Evolutionary conservation across 2,888 invertebrate genomes (phyloP), one percentile per base, ranked within the genome.

Genomic region (Gymnosoma rotundatum): DNA sequence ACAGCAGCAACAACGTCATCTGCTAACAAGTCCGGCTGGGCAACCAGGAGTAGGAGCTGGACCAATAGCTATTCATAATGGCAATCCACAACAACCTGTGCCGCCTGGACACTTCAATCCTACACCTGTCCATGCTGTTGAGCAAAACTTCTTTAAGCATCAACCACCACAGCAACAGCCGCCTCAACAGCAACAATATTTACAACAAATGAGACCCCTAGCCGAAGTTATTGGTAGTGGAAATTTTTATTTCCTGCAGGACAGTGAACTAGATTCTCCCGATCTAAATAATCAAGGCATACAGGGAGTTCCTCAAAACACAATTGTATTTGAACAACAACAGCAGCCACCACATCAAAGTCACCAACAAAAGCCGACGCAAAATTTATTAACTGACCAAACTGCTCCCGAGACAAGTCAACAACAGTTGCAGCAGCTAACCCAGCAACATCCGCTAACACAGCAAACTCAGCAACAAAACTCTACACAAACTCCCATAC

Each of bases 241-340:
- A 79, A 96, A 95, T 90, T 96, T 96, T 92, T 96, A 94, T 91
- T 96, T 96, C 91, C 94, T 98, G 76, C 97, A 98, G 93, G 98
- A 98, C 89, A 98, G 98, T 25, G 98, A 98, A 92, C 93, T 97
- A 86, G 97, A 97, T 91, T 95, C 95, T 69, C 95, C 96, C 0
- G 95, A 95, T 38, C 75, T 89, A 7, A 84, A 81, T 70, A 84
- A 93, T 25, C 93, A 94, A 81, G 81, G 60, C 21, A 38, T 63
- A 36, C 79, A 81, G 45, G 83, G 69, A 56, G 79, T 69, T n/a
- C 80, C 84, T 0, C 82, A 83, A 52, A 78, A 61, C 18, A 86
- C 78, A 48, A 69, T 88, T 56, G 84, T 88, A 48, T 88, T 86
- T 16, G 88, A 88, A 8, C 88, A 86, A 36, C 89, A 89, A 56